A percentile compares a stretch with the other conserved stretches of the same genome.
phyloP scores from a whole-genome alignment of 1,140 invertebrate genomes.

The Battus philenor region DNA sequence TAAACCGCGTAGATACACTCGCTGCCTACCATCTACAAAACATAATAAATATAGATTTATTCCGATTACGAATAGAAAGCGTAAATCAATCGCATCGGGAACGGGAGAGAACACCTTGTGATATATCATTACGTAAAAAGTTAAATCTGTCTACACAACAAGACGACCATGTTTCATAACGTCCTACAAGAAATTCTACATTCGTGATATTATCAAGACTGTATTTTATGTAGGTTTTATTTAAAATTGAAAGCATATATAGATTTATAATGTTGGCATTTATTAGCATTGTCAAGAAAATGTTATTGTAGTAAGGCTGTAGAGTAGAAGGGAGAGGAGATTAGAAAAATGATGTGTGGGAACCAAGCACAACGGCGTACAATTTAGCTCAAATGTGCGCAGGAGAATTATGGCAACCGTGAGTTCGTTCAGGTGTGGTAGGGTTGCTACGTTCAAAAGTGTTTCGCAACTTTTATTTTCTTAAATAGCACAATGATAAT shows the following conservation, averaged over 20 bases:
- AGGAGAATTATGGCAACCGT: slow-evolving; percentile 65
- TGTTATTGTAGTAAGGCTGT: slow-evolving; percentile 51
- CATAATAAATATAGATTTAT: slow-evolving; percentile 56
- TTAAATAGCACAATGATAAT: slow-evolving; percentile 1
- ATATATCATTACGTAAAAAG: slow-evolving; percentile 17
- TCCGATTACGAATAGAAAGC: slow-evolving; percentile 25
- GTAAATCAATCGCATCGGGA: slow-evolving; percentile 13
- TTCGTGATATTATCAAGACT: too few species aligned
- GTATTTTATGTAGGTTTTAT: not conserved
- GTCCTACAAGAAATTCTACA: not conserved
- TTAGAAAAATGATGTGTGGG: slow-evolving; percentile 73
- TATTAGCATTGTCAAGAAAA: slow-evolving; percentile 33
- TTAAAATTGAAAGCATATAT: slow-evolving; percentile 14
- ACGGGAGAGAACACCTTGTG: not conserved
- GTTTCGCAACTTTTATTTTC: not conserved
- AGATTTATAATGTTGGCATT: slow-evolving; percentile 18
- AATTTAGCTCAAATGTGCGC: slow-evolving; percentile 63
- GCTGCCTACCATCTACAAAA: slow-evolving; percentile 51
- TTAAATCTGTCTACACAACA: slow-evolving; percentile 7
- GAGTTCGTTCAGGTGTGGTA: slow-evolving; percentile 40
- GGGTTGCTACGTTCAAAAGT: slow-evolving; percentile 24
- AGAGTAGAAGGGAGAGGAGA: slow-evolving; percentile 55
- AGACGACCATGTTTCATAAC: slow-evolving; percentile 12
- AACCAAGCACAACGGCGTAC: slow-evolving; percentile 44
- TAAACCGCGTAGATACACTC: slow-evolving; percentile 51